Evolutionary conservation across 2,113 vertebrate genomes (phyloP).

Genomic region (Strix uralensis): DNA sequence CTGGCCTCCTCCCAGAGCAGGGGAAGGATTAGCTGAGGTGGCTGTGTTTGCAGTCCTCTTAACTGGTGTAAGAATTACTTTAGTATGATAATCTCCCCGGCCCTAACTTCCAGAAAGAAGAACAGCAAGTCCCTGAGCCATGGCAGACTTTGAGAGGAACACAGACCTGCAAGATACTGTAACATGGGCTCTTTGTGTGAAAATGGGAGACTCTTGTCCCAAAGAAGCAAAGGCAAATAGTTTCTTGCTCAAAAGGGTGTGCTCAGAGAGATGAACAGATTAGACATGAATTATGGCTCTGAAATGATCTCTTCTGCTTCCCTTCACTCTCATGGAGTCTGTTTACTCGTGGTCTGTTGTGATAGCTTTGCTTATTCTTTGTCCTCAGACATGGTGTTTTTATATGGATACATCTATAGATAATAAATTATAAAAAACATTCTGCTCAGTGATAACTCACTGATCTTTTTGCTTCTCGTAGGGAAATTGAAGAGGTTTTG

Average conservation of each 20-base stretch:
- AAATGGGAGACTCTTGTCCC: not conserved
- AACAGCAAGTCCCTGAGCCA: not conserved
- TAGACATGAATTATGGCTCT: not conserved
- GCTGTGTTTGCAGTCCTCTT: not conserved
- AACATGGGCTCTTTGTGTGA: no score
- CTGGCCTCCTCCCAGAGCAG: not conserved
- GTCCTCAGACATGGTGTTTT: not conserved
- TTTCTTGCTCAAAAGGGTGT: not conserved
- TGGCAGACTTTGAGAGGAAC: not conserved
- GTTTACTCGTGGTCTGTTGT: not conserved
- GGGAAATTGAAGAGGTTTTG: not conserved
- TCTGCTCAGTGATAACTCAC: not conserved
- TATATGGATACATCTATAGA: not conserved
- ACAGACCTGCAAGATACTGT: not conserved
- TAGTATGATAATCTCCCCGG: not conserved
- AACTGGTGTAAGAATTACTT: not conserved
- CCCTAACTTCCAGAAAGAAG: not conserved
- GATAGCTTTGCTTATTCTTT: not conserved
- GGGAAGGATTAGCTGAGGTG: not conserved
- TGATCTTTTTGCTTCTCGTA: not conserved
- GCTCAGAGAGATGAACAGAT: not conserved
- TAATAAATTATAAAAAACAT: not conserved
- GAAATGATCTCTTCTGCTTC: not conserved
- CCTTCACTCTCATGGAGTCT: not conserved
- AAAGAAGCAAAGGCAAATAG: not conserved